Base-by-base conservation (phyloP, 1,140 invertebrate species). In the Drosophila nannoptera region DNA sequence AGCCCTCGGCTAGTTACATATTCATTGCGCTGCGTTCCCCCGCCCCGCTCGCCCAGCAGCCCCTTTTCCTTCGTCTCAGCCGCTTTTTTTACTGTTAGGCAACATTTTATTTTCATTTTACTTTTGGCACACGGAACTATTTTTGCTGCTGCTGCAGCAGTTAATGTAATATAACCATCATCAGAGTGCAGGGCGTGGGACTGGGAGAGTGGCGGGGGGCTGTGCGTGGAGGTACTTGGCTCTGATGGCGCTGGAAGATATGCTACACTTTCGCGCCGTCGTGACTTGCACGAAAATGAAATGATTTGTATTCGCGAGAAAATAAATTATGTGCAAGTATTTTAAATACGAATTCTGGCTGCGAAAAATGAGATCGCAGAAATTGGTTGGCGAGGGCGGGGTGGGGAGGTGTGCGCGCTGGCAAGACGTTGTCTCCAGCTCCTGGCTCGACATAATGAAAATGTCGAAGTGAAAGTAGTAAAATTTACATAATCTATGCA, bases 291-390 rank as follows among this genome's bases (percentile, higher is more conserved):
- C 63, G 70, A 84, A 83, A 84, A 84, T 84, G 81, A 84, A 84
- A 84, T 84, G 80, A 84, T 84, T 84, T 84, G 80, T 84, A 84
- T 84, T 77, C 81, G 77, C 73, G 81, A 56, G 77, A 84, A 84
- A 86, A 86, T 86, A 86, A 84, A 84, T 84, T 84, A 84, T 84
- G 81, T 84, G 80, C 76, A 84, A 84, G 81, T 86, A 84, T 84
- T 84, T 86, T 86, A 84, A 84, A 84, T 84, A 84, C 81, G 77
- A 73, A 69, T 75, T 52, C 64, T 73, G 76, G 65, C 73, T 64
- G 58, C 50, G 63, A 77, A 60, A 81, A 84, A 86, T 77, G 80
- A 81, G 56, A 60, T 40, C 67, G 73, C 81, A 56, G 43, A 33
- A 69, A 14, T 33, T 35, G 3, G 12, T 5, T 12, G 40, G 40